Conservation (phyloP, 2,113 vertebrate genomes). For the Perca flavescens region DNA sequence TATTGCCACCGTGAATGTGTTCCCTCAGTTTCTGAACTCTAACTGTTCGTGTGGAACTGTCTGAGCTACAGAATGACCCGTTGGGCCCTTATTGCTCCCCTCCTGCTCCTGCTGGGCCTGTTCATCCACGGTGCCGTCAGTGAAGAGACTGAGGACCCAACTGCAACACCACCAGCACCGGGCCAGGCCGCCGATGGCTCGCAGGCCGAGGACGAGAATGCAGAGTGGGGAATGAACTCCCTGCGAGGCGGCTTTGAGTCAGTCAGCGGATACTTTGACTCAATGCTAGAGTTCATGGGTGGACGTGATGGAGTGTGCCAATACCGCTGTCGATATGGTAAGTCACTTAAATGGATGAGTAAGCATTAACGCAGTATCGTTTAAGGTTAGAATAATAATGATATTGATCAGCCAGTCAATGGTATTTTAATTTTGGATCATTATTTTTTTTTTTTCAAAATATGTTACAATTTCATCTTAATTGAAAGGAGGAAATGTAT, state of each 20-base stretch:
- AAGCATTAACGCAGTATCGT: too few relatives aligned
- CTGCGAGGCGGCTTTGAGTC: slow-evolving; percentile 90
- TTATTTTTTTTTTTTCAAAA: neutral
- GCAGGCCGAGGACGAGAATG: slow-evolving; percentile 52
- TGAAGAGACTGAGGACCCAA: slow-evolving; percentile 63
- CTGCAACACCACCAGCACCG: neutral
- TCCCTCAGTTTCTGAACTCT: slow-evolving; percentile 8
- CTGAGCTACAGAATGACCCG: slow-evolving; percentile 63
- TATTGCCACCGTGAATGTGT: slow-evolving; percentile 25
- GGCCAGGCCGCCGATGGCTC: slow-evolving; percentile 12
- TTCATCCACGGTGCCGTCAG: slow-evolving; percentile 25
- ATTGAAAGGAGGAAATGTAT: neutral
- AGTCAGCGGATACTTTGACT: slow-evolving; percentile 92
- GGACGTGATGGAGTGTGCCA: slow-evolving; percentile 94
- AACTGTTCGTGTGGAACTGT: slow-evolving; percentile 6
- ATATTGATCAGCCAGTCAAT: neutral
- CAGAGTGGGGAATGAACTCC: slow-evolving; percentile 89
- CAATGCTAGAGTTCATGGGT: slow-evolving; percentile 92
- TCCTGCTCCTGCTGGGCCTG: slow-evolving; percentile 81
- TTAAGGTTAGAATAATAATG: neutral
- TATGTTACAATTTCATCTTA: neutral
- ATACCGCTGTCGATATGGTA: slow-evolving; percentile 92
- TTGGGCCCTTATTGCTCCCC: slow-evolving; percentile 39
- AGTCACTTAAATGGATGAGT: slow-evolving; percentile 48
- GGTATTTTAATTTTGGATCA: neutral